Evolutionary conservation across 1,140 invertebrate species (phyloP).

Genomic region (Apis mellifera): DNA sequence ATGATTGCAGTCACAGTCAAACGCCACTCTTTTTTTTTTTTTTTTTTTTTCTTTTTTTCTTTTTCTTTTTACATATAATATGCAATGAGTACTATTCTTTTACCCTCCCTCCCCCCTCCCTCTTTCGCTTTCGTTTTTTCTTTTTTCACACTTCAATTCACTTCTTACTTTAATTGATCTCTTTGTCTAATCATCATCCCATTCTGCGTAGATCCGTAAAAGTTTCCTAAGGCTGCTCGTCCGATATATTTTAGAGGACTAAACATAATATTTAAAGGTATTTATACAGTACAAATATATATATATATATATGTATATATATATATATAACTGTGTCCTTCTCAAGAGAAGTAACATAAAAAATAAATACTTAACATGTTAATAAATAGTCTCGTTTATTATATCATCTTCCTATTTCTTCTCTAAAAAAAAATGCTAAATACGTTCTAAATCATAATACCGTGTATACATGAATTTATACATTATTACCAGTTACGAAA

Average conservation of each 20-base stretch:
- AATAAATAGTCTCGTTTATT: slow-evolving; percentile 70
- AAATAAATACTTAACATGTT: slow-evolving; percentile 70
- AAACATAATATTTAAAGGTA: slow-evolving; percentile 67
- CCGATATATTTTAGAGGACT: slow-evolving; percentile 71
- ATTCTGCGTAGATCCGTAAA: slow-evolving; percentile 56
- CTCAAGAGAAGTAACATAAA: slow-evolving; percentile 52
- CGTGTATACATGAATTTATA: slow-evolving; percentile 56
- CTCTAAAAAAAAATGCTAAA: slow-evolving; percentile 60
- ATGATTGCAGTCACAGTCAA: slow-evolving; percentile 81
- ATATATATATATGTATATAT: too few relatives aligned
- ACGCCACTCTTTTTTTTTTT: slow-evolving; percentile 22
- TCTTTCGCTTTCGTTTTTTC: slow-evolving; percentile 6
- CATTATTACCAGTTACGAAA: slow-evolving; percentile 44
- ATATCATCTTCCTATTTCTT: slow-evolving; percentile 44
- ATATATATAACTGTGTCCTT: slow-evolving; percentile 42
- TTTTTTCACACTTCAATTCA: too few relatives aligned
- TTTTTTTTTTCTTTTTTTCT: too few relatives aligned
- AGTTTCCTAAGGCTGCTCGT: slow-evolving; percentile 69
- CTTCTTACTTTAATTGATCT: slow-evolving; percentile 53
- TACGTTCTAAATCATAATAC: slow-evolving; percentile 60
- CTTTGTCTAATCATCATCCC: slow-evolving; percentile 56
- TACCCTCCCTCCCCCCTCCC: slow-evolving; percentile 47
- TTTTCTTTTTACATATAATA: too few relatives aligned
- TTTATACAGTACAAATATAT: slow-evolving; percentile 52
- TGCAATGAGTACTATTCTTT: slow-evolving; percentile 38